Evolutionary conservation across 2,797 vertebrate species (phyloP), one percentile per base, ranked within the genome.

Genomic region (Lagocephalus sceleratus): DNA sequence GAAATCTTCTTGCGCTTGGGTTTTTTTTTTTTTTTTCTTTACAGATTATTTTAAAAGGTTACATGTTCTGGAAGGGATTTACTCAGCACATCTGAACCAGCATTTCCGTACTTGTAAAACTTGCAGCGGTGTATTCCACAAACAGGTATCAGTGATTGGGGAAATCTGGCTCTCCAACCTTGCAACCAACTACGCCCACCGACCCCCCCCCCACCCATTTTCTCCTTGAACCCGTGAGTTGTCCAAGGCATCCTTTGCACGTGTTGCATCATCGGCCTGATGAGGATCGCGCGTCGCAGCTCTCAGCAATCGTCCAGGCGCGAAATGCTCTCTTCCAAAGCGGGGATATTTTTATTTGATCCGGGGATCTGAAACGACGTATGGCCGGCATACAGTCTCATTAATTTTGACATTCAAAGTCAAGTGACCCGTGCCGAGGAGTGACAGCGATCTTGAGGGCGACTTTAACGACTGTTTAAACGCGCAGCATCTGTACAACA

Each of bases 1-100:
- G 53, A 63, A 60, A 73, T 3, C 65, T 73, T 48, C 41, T 51
- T 20, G 20, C 26, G 17, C 15, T 19, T 15, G 57, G 71, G 63
- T 76, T 49, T 67, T 44, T 50, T 61, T 51, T 56, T 78, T 26
- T 68, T 68, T 50, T 41, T 41, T 48, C 69, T 71, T 69, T 63
- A 51, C 63, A 53, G 51, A 49, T 54, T 60, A 40, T 66, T 72
- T 60, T 63, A 48, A 68, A 54, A 62, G 60, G 69, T 69, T 72
- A 54, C 54, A 75, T 61, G 64, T 60, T 51, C 57, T 15, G 14
- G 17, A 21, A 63, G 59, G 47, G 57, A n/a, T 17, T 40, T n/a
- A 40, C 16, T 40, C 40, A 35, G 14, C 32, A 14, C 32, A 5
- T 35, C 32, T 35, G 12, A 35, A 35, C 10, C 32, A 14, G 11